These are phyloP conservation scores for Mesembrinibis cayennensis DNA, from an alignment of 2,113 vertebrate genomes.

Conservation along the genomic window DNA sequence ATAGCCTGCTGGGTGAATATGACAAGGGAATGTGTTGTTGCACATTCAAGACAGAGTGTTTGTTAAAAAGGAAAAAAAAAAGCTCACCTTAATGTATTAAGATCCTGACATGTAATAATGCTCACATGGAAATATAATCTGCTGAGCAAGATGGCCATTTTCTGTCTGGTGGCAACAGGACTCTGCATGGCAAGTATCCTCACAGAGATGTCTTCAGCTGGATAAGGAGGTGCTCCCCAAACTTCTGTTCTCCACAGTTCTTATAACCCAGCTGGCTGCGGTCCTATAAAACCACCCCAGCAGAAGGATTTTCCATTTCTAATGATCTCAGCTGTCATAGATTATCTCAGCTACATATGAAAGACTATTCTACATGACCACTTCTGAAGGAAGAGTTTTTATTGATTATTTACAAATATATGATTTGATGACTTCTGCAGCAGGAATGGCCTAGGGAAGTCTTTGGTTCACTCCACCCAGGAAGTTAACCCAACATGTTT, in stretches of 20 bases:
- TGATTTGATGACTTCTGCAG: not conserved
- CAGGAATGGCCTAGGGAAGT: not conserved
- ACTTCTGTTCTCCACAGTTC: not conserved
- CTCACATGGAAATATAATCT: not conserved
- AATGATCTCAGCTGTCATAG: not conserved
- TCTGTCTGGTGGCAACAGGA: accelerated
- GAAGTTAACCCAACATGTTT: not conserved
- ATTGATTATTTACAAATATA: not conserved
- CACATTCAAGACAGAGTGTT: not conserved
- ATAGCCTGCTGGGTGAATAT: not conserved
- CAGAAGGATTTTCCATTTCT: not conserved
- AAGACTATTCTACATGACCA: not conserved
- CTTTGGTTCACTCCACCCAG: not conserved
- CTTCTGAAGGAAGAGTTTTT: not conserved
- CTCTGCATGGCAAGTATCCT: not conserved
- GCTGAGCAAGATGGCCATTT: not conserved
- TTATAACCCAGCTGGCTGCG: not conserved
- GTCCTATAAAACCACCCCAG: not conserved
- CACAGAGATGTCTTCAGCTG: not conserved
- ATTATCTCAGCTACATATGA: not conserved
- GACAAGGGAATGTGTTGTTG: not conserved
- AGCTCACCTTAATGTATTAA: accelerated
- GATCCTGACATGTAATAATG: not conserved
- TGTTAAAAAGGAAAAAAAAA: not conserved
- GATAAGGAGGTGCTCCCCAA: not conserved